These are phyloP conservation scores for Propithecus perrieri DNA, from an alignment of 2,797 vertebrate species.

Conservation along the genomic window DNA sequence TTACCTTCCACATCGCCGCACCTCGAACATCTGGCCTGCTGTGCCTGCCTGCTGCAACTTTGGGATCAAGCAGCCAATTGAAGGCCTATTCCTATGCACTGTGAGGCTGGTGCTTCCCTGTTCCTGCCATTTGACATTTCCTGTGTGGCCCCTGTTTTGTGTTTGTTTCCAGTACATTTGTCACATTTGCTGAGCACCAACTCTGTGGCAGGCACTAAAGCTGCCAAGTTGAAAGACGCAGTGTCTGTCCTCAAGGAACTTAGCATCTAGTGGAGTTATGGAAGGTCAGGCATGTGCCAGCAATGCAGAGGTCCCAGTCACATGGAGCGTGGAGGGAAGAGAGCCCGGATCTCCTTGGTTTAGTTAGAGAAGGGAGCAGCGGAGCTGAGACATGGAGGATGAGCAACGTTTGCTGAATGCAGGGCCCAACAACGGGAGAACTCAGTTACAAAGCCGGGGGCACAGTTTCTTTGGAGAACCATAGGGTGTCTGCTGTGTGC, in stretches of 20 bases:
- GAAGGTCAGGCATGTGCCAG: neutral
- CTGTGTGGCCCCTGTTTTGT: neutral
- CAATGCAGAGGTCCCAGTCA: neutral
- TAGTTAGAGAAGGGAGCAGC: neutral
- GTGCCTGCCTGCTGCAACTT: neutral
- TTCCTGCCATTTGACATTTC: neutral
- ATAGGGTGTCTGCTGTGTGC: rapidly evolving
- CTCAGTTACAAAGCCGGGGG: rapidly evolving
- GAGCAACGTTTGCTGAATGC: neutral
- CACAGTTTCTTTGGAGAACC: neutral
- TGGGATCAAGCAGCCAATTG: rapidly evolving
- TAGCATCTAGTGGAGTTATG: neutral
- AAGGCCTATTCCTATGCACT: too few relatives aligned
- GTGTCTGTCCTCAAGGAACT: neutral
- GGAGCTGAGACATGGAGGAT: neutral
- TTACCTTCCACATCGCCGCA: neutral
- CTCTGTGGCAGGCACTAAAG: neutral
- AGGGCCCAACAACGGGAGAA: neutral
- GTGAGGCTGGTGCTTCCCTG: neutral
- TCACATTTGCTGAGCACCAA: neutral
- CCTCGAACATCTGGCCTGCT: neutral
- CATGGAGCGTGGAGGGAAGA: rapidly evolving
- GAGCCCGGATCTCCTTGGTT: neutral
- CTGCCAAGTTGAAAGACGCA: neutral
- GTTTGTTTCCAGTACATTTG: neutral